Conservation (phyloP, 2,888 invertebrate species). For the Stenodema calcarata region DNA sequence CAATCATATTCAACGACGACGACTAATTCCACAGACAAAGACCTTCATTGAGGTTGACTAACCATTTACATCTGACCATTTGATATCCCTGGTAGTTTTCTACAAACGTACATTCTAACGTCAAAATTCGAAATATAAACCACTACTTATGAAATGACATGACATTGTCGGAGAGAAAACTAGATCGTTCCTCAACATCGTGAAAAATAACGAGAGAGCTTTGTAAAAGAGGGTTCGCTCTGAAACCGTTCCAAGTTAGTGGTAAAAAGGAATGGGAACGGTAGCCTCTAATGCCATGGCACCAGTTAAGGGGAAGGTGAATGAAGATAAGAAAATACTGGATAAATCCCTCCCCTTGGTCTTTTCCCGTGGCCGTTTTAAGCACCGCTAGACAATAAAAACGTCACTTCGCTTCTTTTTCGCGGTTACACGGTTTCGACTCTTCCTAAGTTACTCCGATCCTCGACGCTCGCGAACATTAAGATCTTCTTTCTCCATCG, state of each 20-base stretch:
- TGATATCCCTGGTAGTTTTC: too few species aligned
- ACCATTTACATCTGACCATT: too few species aligned
- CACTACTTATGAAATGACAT: too few species aligned
- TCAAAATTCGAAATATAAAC: too few species aligned
- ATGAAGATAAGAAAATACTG: conserved; percentile 2
- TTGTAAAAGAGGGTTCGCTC: neutral
- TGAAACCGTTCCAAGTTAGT: neutral
- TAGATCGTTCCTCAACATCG: neutral
- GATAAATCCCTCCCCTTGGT: neutral
- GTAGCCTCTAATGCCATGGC: neutral
- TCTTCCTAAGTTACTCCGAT: neutral
- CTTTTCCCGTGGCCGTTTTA: neutral
- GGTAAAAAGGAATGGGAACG: neutral
- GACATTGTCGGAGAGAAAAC: neutral
- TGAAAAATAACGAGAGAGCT: neutral
- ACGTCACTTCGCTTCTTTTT: neutral
- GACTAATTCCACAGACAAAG: too few species aligned
- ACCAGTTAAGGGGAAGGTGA: neutral
- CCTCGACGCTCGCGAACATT: too few species aligned
- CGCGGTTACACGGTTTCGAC: neutral
- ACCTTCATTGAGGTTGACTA: too few species aligned
- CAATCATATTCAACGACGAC: too few species aligned
- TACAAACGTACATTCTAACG: too few species aligned
- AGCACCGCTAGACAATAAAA: neutral
- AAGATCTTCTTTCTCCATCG: too few species aligned